Conservation (phyloP, 2,888 invertebrate species). For the Pteria penguin region DNA sequence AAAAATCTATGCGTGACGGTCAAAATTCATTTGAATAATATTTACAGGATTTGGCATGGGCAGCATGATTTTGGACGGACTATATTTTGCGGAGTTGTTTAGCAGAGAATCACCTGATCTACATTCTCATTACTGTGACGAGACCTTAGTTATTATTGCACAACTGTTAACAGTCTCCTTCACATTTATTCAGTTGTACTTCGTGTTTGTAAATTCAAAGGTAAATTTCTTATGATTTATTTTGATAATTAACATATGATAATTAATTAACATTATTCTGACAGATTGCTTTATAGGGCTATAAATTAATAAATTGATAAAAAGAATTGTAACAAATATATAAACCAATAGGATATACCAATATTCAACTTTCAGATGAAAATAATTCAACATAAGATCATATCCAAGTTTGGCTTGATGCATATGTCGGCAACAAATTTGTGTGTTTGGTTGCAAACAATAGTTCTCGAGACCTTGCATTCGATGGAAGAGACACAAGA, state of each 20-base stretch:
- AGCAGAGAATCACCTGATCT: constrained; percentile 91
- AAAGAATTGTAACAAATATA: too few relatives aligned
- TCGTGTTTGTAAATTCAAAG: constrained; percentile 98
- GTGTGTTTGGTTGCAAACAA: constrained; percentile 96
- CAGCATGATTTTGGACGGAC: constrained; percentile 97
- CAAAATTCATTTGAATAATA: constrained; percentile 24
- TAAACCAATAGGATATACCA: too few relatives aligned
- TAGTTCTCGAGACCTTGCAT: constrained; percentile 97
- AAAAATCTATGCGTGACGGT: too few relatives aligned
- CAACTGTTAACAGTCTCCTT: constrained; percentile 96
- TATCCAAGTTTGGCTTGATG: constrained; percentile 98
- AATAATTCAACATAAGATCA: constrained; percentile 96
- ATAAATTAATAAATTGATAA: too few relatives aligned
- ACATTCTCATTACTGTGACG: constrained; percentile 92
- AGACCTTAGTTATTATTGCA: constrained; percentile 93
- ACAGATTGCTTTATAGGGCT: too few relatives aligned
- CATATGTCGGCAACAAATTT: constrained; percentile 99
- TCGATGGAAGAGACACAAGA: constrained; percentile 87
- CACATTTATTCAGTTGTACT: constrained; percentile 99
- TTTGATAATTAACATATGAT: too few relatives aligned
- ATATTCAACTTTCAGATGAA: constrained; percentile 86
- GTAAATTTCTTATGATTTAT: constrained; percentile 83
- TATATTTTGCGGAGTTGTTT: constrained; percentile 96
- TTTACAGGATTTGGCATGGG: constrained; percentile 94
- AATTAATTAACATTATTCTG: too few relatives aligned